Conservation (phyloP, 2,797 vertebrate genomes). For the Tarsius wallacei region DNA sequence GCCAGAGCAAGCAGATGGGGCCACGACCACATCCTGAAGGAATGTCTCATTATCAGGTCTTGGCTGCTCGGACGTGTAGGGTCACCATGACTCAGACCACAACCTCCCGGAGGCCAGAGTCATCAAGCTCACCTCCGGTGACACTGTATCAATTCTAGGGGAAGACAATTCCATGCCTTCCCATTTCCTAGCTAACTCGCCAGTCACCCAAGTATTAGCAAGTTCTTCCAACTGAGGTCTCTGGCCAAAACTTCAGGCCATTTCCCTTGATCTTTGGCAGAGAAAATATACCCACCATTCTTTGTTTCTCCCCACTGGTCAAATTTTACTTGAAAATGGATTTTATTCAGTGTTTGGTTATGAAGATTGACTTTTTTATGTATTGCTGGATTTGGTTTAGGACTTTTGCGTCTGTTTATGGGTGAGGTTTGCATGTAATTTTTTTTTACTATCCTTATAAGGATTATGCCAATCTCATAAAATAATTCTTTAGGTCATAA, state of each 20-base stretch:
- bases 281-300: background rate
- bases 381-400: background rate
- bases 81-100: conserved; percentile 37
- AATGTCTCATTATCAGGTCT: background rate
- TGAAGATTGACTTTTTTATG: background rate
- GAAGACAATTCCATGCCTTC: background rate
- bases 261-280: background rate
- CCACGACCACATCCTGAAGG: conserved; percentile 56
- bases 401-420: conserved; percentile 40
- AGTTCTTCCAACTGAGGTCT: background rate
- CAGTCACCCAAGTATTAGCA: background rate
- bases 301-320: background rate
- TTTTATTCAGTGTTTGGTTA: conserved; percentile 40
- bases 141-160: background rate
- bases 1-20: background rate
- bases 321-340: conserved; percentile 27
- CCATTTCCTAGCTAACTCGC: background rate
- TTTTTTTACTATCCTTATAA: background rate
- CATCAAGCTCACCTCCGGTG: background rate
- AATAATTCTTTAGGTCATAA: background rate
- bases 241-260: background rate
- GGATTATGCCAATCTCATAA: conserved; percentile 16
- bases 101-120: background rate
- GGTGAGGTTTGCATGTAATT: conserved; percentile 7
- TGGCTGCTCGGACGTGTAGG: background rate